These are phyloP conservation scores for Lasioglossum malachurum DNA, from an alignment of 2,888 invertebrate genomes.

Conservation along the genomic window DNA sequence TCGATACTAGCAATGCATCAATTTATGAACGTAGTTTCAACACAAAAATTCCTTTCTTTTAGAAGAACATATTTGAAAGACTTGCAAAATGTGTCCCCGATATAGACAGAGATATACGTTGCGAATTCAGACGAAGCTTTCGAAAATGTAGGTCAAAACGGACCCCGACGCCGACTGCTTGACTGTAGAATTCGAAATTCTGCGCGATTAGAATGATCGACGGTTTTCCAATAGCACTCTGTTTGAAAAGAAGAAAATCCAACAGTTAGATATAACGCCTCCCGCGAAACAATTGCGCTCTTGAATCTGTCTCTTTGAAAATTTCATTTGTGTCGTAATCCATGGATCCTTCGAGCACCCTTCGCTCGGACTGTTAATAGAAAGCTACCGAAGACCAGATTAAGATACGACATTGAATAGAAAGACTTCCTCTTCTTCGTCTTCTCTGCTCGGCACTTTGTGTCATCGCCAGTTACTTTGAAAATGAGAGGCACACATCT, in stretches of 20 bases:
- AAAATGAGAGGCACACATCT: slow-evolving; percentile 41
- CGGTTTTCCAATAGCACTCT: background rate
- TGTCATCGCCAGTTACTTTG: slow-evolving; percentile 45
- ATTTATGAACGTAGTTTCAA: background rate
- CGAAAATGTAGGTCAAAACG: background rate
- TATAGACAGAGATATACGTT: background rate
- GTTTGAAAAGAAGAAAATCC: background rate
- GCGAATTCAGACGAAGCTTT: background rate
- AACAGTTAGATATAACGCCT: background rate
- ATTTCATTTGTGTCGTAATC: background rate
- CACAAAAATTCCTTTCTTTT: background rate
- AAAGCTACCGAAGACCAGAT: slow-evolving; percentile 16
- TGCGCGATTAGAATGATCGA: background rate
- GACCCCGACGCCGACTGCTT: background rate
- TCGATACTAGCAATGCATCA: background rate
- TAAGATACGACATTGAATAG: slow-evolving; percentile 35
- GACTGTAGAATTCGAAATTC: background rate
- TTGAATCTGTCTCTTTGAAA: background rate
- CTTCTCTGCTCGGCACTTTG: background rate
- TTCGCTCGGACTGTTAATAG: slow-evolving; percentile 16
- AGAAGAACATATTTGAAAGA: background rate
- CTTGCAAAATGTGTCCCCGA: background rate
- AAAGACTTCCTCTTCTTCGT: background rate
- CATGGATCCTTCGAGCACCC: slow-evolving; percentile 7
- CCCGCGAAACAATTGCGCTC: background rate